phyloP scores from a whole-genome alignment of 2,888 invertebrate genomes.

The Oithona nana region DNA sequence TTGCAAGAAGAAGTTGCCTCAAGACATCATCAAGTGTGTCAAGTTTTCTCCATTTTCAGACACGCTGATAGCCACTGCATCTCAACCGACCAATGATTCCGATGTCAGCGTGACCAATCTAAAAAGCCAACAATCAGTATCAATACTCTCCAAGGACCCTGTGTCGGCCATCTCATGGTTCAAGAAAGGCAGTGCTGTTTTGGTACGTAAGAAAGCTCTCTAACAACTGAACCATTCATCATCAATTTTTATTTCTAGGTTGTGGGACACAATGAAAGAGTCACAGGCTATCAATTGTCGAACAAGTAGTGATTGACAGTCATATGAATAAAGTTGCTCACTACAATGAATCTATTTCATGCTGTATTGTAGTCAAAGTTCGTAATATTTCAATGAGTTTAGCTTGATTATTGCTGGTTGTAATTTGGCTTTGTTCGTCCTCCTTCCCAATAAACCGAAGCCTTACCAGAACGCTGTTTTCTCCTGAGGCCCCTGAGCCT shows the following conservation, averaged over 20 bases:
- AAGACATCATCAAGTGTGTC: neutral
- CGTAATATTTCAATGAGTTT: too few species aligned
- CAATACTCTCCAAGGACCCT: neutral
- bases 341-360: too few species aligned
- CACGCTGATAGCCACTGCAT: neutral
- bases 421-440: too few species aligned
- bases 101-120: neutral
- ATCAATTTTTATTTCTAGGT: neutral
- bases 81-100: constrained; percentile 10
- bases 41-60: neutral
- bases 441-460: too few species aligned
- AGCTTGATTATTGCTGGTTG: too few species aligned
- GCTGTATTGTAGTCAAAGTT: too few species aligned
- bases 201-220: neutral
- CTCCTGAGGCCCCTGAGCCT: too few species aligned
- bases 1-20: neutral
- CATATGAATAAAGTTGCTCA: too few species aligned
- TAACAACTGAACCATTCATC: neutral
- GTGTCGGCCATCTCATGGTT: neutral
- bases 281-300: neutral
- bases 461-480: too few species aligned
- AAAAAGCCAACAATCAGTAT: neutral
- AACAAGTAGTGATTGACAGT: neutral
- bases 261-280: neutral
- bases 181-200: too few species aligned